Base-by-base conservation (phyloP, 2,113 vertebrate species). In the Thunnus thynnus region DNA sequence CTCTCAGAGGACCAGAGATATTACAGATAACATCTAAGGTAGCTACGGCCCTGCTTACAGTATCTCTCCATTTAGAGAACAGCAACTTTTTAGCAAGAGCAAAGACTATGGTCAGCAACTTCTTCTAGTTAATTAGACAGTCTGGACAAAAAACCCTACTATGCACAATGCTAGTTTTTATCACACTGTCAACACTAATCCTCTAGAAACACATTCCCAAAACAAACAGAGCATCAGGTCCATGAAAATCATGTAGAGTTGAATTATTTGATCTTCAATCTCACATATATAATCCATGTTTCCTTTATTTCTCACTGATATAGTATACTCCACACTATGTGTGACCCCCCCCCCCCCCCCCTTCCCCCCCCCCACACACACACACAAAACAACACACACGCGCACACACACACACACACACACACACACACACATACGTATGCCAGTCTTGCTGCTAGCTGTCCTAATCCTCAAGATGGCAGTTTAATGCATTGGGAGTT, bases 401-500 rank as follows among this genome's bases (percentile, higher is more conserved):
- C 20, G 25, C 20, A 10, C 25, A 46, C 48, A 25, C 48, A 14
- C 7, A 20, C 17, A 60, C 48, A 25, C 48, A 14, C 7, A 20
- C 17, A 60, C 25, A 67, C 25, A 65, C 58, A 20, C 13, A 36
- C 4, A 9, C 48, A 20, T 48, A 48, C 36, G 8, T 41, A 41
- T 41, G 36, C 36, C 36, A 41, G 36, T 41, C 36, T 41, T 41
- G 7, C 36, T 41, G 36, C 36, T 41, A 41, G 56, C 16, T 14
- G 4, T 30, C 13, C 22, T 41, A n/a, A 71, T 84, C 50, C 52
- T 63, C 36, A 30, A 71, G 48, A 70, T 55, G 30, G 60, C 41
- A 32, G 5, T 56, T 57, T 46, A 70, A 82, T 71, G 61, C 32
- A n/a, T 11, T 20, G 44, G 13, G 22, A 63, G n/a, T 41, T 79